A percentile compares a stretch with the other conserved stretches of the same genome.
phyloP scores from a whole-genome alignment of 2,113 vertebrate species.

The Calidris pygmaea region DNA sequence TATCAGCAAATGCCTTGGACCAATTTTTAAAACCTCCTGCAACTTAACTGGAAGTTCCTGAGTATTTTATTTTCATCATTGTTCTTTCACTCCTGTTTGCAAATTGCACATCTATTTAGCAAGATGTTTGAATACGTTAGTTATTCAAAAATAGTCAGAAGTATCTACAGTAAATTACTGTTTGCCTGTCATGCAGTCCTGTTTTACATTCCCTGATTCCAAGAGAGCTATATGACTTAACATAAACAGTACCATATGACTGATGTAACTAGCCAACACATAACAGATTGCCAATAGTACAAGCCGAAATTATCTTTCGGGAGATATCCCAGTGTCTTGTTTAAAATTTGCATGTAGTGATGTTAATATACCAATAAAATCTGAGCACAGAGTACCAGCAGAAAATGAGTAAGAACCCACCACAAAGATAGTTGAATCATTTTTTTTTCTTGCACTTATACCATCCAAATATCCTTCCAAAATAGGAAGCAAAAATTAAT shows the following conservation, averaged over 20 bases:
- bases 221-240: neutral
- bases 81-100: neutral
- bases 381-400: neutral
- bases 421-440: neutral
- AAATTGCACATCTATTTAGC: neutral
- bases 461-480: neutral
- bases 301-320: neutral
- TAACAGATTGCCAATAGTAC: neutral
- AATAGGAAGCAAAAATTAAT: neutral
- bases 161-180: neutral
- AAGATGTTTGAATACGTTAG: neutral
- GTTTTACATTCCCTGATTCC: neutral
- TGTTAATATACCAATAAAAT: neutral
- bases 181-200: neutral
- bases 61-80: neutral
- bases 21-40: neutral
- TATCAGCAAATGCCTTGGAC: neutral
- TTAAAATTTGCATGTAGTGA: neutral
- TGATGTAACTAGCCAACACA: neutral
- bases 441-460: neutral
- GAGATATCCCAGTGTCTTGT: neutral
- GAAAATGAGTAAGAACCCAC: neutral
- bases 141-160: neutral
- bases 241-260: neutral
- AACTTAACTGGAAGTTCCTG: neutral